Evolutionary conservation across 2,113 vertebrate genomes (phyloP), one percentile per base, ranked within the genome.

Genomic region (Neogobius melanostomus): DNA sequence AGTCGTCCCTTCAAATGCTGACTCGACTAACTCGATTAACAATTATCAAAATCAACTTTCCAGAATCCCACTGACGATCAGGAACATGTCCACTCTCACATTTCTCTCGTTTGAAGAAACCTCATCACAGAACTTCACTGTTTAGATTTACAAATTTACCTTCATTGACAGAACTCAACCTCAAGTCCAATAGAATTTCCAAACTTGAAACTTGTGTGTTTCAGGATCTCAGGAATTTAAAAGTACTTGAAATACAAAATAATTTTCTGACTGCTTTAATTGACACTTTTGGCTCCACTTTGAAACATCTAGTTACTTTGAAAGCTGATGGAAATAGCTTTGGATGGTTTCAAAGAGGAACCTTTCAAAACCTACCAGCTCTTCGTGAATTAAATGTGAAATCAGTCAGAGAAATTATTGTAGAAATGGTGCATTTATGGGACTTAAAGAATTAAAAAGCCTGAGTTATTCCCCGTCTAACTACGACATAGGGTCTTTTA

Each of bases 41-140:
- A 2, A 16, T 91, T 0, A 61, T 11, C 0, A 45, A 6, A 92
- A 92, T 45, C 2, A 36, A 21, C 44, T 91, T 0, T 49, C 48
- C 1, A 0, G 6, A 6, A 62, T 90, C 7, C 81, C 81, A 0
- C 16, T 17, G 15, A 50, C 62, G 5, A 51, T 87, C 51, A 69
- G 49, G 11, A 44, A 53, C 52, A 70, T 89, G 43, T 42, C 59
- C 11, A 54, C 45, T 3, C 73, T 92, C 11, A 42, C 81, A 57
- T 69, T 12, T 17, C 17, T 91, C 11, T 60, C 85, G 14, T 79
- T 91, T 21, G 79, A 69, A 21, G 53, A 10, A 92, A 92, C 64
- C n/a, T 11, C 0, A 89, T 92, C 46, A 10, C 6, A 0, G 11
- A n/a, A 0, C 49, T 92, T 3, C 51, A 43, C 10, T 82, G 86